A percentile compares a stretch with the other conserved stretches of the same genome.
These are phyloP conservation scores for Turritopsis rubra DNA, from an alignment of 30 jellyfish, hydroid and myxozoan species.

Conservation along the genomic window DNA sequence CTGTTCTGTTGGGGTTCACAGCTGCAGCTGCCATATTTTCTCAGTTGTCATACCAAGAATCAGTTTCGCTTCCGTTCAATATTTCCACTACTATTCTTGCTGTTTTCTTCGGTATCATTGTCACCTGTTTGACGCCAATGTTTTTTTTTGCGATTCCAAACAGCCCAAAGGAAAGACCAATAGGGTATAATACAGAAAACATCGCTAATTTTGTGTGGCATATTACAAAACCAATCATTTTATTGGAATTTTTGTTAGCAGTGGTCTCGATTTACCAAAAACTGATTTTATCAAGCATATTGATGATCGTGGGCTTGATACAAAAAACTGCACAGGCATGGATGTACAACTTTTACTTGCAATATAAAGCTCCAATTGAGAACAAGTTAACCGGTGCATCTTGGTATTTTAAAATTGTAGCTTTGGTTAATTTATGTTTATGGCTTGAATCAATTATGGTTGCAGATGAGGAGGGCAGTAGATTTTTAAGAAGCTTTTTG, in stretches of 20 bases:
- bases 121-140: background rate
- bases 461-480: slow-evolving; percentile 3
- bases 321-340: slow-evolving; percentile 9
- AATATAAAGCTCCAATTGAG: background rate
- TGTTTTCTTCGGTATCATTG: background rate
- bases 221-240: background rate
- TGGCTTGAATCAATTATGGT: slow-evolving; percentile 16
- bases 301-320: background rate
- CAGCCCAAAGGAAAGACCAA: background rate
- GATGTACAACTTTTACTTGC: background rate
- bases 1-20: background rate
- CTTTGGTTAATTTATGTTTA: background rate
- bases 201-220: background rate
- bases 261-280: background rate
- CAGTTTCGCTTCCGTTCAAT: background rate
- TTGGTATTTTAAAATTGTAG: slow-evolving; percentile 7
- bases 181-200: background rate
- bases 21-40: background rate
- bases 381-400: background rate
- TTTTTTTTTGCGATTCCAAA: background rate
- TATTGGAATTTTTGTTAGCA: background rate
- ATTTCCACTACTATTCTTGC: background rate
- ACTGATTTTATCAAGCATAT: background rate
- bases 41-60: background rate
- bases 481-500: background rate